phyloP scores from a whole-genome alignment of 2,797 vertebrate species.

The Eulemur coronatus region DNA sequence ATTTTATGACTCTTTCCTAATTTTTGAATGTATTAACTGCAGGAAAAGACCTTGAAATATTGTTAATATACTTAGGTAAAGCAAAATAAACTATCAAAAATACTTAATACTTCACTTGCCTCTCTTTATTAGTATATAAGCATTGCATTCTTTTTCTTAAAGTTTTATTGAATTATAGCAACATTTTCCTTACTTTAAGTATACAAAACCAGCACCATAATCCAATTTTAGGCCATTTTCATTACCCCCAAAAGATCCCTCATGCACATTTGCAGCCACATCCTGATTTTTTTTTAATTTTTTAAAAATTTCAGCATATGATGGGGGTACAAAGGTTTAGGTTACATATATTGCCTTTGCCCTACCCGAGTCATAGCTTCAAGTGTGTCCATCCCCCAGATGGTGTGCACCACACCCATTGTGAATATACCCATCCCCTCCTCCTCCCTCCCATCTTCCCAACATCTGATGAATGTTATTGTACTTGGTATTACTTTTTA shows the following conservation, averaged over 20 bases:
- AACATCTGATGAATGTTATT: too few relatives aligned
- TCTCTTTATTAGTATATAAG: neutral
- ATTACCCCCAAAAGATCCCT: neutral
- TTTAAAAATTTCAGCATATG: too few relatives aligned
- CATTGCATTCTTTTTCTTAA: neutral
- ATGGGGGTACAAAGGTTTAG: too few relatives aligned
- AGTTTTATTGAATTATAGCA: neutral
- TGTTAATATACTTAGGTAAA: neutral
- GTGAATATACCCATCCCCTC: too few relatives aligned
- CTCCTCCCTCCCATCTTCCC: too few relatives aligned
- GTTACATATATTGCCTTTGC: too few relatives aligned
- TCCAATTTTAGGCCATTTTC: neutral
- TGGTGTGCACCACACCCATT: too few relatives aligned
- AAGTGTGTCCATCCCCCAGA: too few relatives aligned
- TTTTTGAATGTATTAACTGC: neutral
- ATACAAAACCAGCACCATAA: neutral
- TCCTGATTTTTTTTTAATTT: neutral
- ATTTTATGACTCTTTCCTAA: neutral
- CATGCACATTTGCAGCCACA: neutral
- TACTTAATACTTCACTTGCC: neutral
- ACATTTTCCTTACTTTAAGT: neutral
- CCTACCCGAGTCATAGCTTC: too few relatives aligned
- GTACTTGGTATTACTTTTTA: neutral
- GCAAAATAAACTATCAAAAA: neutral
- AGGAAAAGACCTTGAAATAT: neutral